Base-by-base conservation (phyloP, 2,797 vertebrate genomes). In the Pogoniulus pusillus region DNA sequence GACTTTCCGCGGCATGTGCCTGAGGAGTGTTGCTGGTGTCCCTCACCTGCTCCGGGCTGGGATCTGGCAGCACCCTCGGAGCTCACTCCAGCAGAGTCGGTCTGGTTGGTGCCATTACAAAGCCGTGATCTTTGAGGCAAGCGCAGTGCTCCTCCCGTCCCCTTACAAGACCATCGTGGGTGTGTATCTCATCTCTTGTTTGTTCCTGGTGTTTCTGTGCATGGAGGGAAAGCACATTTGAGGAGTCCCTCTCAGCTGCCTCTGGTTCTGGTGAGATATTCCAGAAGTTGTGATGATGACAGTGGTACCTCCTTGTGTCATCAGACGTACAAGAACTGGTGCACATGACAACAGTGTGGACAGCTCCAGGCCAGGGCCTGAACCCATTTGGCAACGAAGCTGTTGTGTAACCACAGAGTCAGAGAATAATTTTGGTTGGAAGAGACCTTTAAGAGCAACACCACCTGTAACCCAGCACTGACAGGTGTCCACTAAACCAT, bases 121-220 rank as follows among this genome's bases (percentile, higher is more conserved):
- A 94, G 98, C 98, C 0, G 98, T 98, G 69, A 96, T 98, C 78
- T 98, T 98, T 73, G 97, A 98, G 59, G 97, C 97, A 92, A 96
- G 96, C 0, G 97, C 97, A 17, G 97, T 97, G 45, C 97, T 98
- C 39, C 92, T 98, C 57, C 98, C 98, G 1, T 97, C 98, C 51
- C 97, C 98, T 5, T 85, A 85, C 88, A 95, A 27, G 19, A 84
- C 97, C 65, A 96, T 97, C 5, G 22, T 39, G 47, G 97, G 98
- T 98, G 84, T 64, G 97, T 74, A 26, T 23, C 35, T 60, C 53
- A 12, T 34, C 37, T 32, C 49, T 60, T 13, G 26, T 57, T 41
- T 60, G 43, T 16, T 73, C 12, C 62, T 41, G 12, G 10, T 37
- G 16, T 43, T 60, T 32, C 45, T 43, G 0, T 7, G 19, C 18